Percentiles rank a stretch among this genome's conserved stretches.
Evolutionary conservation across 2,888 invertebrate species (phyloP).

Genomic region (Lasioglossum figueresi): DNA sequence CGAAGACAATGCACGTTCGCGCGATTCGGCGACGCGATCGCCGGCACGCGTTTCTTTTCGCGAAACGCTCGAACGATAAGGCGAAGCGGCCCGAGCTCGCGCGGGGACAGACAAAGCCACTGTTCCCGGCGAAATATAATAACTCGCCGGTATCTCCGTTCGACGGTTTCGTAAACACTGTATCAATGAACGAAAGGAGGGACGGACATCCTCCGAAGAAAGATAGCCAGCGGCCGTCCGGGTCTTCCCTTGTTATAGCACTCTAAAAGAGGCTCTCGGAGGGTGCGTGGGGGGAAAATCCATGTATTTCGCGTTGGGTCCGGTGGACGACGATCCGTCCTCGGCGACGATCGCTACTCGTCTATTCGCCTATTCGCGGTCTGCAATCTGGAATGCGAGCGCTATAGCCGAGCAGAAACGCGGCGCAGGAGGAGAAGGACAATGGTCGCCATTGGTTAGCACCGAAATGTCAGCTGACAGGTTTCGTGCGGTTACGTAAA

Average conservation of each 20-base stretch:
- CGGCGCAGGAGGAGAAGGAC: conserved; percentile 46
- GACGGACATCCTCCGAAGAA: conserved; percentile 24
- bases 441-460: conserved; percentile 71
- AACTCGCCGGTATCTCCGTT: conserved; percentile 52
- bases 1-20: conserved; percentile 4
- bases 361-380: conserved; percentile 1
- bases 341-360: neutral
- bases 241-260: conserved; percentile 23
- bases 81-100: neutral
- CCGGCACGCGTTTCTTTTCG: conserved; percentile 39
- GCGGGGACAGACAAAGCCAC: conserved; percentile 39
- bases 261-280: conserved; percentile 1
- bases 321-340: neutral
- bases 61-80: conserved; percentile 45
- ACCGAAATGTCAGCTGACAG: conserved; percentile 80
- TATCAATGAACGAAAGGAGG: conserved; percentile 42
- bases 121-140: conserved; percentile 53
- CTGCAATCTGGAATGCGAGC: conserved; percentile 32
- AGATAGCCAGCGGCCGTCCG: conserved; percentile 8
- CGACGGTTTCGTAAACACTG: conserved; percentile 55
- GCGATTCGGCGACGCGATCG: conserved; percentile 7
- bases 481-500: conserved; percentile 82
- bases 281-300: no score
- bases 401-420: conserved; percentile 8
- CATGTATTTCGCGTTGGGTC: neutral